phyloP scores from a whole-genome alignment of 2,888 invertebrate genomes.

The Ischnura elegans region DNA sequence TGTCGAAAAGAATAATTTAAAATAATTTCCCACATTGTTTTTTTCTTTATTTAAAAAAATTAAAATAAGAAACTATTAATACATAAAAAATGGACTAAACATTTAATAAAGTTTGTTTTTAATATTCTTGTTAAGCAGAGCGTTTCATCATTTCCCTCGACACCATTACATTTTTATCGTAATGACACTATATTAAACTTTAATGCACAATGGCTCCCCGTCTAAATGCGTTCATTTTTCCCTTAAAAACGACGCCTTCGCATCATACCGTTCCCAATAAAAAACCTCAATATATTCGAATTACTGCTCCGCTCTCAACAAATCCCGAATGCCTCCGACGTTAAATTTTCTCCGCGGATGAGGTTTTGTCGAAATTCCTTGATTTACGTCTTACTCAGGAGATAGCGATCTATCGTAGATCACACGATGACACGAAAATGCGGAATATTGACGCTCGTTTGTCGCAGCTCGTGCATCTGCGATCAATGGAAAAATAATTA shows the following conservation, averaged over 20 bases:
- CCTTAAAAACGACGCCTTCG: not conserved
- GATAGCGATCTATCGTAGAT: slow-evolving; percentile 20
- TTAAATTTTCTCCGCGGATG: not conserved
- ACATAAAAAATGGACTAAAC: too few relatives aligned
- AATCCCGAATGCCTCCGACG: not conserved
- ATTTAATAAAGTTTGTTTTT: not conserved
- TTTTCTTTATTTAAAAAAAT: too few relatives aligned
- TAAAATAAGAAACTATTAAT: not conserved
- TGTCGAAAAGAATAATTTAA: too few relatives aligned
- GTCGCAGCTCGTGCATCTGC: not conserved
- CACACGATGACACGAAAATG: not conserved
- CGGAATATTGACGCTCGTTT: slow-evolving; percentile 34
- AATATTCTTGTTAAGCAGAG: not conserved
- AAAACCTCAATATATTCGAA: slow-evolving; percentile 34
- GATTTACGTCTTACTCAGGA: not conserved
- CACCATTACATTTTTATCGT: not conserved
- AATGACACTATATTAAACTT: not conserved
- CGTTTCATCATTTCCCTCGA: not conserved
- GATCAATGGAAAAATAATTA: not conserved
- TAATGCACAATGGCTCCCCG: not conserved
- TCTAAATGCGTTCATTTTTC: not conserved
- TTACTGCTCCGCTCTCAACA: slow-evolving; percentile 6
- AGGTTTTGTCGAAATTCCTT: not conserved
- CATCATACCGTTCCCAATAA: slow-evolving; percentile 18
- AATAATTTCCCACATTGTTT: too few relatives aligned